Percentiles rank a stretch among this genome's conserved stretches.
These are phyloP conservation scores for Lepeophtheirus salmonis DNA, from an alignment of 1,140 invertebrate species.

Conservation along the genomic window DNA sequence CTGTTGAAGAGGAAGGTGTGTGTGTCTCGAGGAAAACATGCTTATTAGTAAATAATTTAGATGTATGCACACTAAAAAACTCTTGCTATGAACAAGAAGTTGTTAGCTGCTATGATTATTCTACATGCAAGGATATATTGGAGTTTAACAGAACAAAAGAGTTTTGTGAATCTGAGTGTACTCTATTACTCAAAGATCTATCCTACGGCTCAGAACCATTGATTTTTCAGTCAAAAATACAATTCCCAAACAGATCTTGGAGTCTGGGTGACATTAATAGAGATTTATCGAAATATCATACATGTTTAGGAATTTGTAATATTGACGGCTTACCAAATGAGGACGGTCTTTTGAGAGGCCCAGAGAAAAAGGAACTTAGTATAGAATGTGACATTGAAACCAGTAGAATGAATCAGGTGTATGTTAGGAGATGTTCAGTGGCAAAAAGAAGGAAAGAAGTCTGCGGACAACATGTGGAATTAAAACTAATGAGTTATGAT, in stretches of 20 bases:
- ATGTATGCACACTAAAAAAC: not conserved
- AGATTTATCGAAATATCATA: not conserved
- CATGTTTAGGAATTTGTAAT: not conserved
- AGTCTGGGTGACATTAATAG: no score
- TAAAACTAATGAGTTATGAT: no score
- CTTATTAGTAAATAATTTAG: not conserved
- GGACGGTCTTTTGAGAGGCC: no score
- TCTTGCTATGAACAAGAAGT: not conserved
- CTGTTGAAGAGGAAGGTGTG: not conserved
- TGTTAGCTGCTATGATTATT: not conserved
- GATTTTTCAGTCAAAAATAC: no score
- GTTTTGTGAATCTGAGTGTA: not conserved
- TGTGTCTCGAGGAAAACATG: not conserved
- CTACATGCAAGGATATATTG: not conserved
- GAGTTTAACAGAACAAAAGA: not conserved
- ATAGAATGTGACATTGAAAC: no score
- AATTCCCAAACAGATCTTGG: no score
- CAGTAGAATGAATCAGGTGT: no score
- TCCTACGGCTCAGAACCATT: not conserved
- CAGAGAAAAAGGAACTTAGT: no score
- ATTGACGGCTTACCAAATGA: not conserved
- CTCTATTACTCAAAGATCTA: not conserved
- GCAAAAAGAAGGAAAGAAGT: no score
- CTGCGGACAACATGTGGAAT: no score
- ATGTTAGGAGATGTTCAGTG: no score